A percentile compares a stretch with the other conserved stretches of the same genome.
Conservation (phyloP, 2,888 invertebrate genomes). For the Epinotia nisella region DNA sequence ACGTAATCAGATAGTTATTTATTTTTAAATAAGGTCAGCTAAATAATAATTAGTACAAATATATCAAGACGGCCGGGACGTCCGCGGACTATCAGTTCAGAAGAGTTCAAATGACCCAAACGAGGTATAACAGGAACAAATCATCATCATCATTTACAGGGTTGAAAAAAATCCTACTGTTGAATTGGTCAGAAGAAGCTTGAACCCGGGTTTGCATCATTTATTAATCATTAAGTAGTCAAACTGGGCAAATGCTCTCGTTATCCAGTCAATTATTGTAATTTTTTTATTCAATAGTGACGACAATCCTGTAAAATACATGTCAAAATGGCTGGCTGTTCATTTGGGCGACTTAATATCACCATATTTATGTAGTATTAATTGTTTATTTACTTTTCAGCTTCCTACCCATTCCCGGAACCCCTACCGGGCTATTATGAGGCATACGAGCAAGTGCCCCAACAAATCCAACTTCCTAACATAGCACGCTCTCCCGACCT, state of each 20-base stretch:
- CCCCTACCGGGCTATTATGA: constrained; percentile 30
- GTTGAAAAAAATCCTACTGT: too few species aligned
- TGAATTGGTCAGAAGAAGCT: too few species aligned
- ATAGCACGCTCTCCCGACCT: constrained; percentile 45
- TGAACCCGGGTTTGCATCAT: too few species aligned
- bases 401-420: constrained; percentile 45
- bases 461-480: constrained; percentile 13
- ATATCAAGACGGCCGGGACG: too few species aligned
- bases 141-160: too few species aligned
- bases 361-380: not conserved
- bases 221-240: too few species aligned
- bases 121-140: too few species aligned
- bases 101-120: too few species aligned
- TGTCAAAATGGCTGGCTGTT: too few species aligned
- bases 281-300: not conserved
- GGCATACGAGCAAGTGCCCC: constrained; percentile 14
- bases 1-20: not conserved
- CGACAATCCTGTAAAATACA: not conserved
- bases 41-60: too few species aligned
- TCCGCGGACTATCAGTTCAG: too few species aligned
- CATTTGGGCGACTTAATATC: not conserved
- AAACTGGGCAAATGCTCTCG: too few species aligned
- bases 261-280: not conserved
- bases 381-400: constrained; percentile 14
- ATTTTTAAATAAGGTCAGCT: not conserved